These are phyloP conservation scores for Nineta flava DNA, from an alignment of 2,888 invertebrate genomes.

Conservation along the genomic window DNA sequence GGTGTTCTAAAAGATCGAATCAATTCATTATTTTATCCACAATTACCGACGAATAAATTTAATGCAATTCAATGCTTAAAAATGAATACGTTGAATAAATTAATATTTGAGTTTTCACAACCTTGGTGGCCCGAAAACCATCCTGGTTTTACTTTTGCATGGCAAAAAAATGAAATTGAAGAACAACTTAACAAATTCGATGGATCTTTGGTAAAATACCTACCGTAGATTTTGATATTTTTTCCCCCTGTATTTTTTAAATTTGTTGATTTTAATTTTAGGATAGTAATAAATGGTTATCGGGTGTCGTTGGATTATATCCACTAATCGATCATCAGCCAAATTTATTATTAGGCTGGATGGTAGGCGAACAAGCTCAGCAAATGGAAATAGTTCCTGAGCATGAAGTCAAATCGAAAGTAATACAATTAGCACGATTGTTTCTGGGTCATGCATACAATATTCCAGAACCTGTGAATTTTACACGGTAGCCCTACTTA, in stretches of 20 bases:
- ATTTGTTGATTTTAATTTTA: conserved; percentile 12
- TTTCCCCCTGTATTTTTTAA: too few relatives aligned
- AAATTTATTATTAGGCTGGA: conserved; percentile 50
- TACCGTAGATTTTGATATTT: too few relatives aligned
- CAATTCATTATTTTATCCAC: conserved; percentile 35
- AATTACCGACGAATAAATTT: conserved; percentile 35
- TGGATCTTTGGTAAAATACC: not conserved
- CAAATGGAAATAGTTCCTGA: conserved; percentile 43
- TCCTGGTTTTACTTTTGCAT: conserved; percentile 37
- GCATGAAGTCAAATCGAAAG: conserved; percentile 33
- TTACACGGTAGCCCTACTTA: conserved; percentile 24
- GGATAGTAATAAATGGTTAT: conserved; percentile 38
- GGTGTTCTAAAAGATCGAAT: conserved; percentile 48
- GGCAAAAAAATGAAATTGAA: conserved; percentile 33
- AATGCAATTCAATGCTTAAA: conserved; percentile 38
- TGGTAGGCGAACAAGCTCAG: conserved; percentile 44
- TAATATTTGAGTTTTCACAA: conserved; percentile 42
- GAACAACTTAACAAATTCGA: conserved; percentile 13
- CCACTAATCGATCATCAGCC: conserved; percentile 46
- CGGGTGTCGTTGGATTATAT: conserved; percentile 45
- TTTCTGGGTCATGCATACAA: conserved; percentile 33
- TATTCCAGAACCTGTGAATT: conserved; percentile 29
- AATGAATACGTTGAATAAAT: conserved; percentile 51
- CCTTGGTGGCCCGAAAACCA: conserved; percentile 42
- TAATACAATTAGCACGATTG: conserved; percentile 32